These are phyloP conservation scores for Rhipidura dahli DNA, from an alignment of 2,113 vertebrate species.

Conservation along the genomic window DNA sequence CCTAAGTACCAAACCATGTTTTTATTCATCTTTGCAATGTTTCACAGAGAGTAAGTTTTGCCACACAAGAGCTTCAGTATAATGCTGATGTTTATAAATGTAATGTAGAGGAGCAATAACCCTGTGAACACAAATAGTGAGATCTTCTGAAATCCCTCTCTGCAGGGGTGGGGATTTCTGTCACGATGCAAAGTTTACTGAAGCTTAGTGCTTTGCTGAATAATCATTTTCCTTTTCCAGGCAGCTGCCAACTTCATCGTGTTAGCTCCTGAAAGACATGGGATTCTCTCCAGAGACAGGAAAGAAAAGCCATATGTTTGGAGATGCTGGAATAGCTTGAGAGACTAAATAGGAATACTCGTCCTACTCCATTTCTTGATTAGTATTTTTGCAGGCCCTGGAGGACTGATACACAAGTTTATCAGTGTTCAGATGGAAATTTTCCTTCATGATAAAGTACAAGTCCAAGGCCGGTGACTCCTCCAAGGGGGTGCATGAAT, in stretches of 20 bases:
- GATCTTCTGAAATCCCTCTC: not conserved
- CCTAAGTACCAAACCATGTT: accelerated
- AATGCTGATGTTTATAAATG: not conserved
- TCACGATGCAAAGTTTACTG: not conserved
- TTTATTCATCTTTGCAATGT: not conserved
- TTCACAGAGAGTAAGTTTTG: not conserved
- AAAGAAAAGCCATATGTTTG: not conserved
- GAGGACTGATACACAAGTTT: not conserved
- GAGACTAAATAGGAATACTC: not conserved
- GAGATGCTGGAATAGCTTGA: not conserved
- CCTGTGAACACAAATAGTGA: not conserved
- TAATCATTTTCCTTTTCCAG: not conserved
- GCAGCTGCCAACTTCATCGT: not conserved
- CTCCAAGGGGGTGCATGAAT: not conserved
- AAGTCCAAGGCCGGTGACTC: not conserved
- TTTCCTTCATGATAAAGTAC: not conserved
- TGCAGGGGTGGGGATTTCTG: not conserved
- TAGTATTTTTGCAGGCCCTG: not conserved
- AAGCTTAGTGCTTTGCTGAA: not conserved
- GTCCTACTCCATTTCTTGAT: not conserved
- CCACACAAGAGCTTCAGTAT: not conserved
- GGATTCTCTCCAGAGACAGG: not conserved
- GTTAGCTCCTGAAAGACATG: not conserved
- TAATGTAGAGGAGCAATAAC: not conserved
- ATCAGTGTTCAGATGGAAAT: not conserved